Percentiles rank a stretch among this genome's conserved stretches.
These are phyloP conservation scores for Falcunculus frontatus DNA, from an alignment of 2,113 vertebrate genomes.

Conservation along the genomic window DNA sequence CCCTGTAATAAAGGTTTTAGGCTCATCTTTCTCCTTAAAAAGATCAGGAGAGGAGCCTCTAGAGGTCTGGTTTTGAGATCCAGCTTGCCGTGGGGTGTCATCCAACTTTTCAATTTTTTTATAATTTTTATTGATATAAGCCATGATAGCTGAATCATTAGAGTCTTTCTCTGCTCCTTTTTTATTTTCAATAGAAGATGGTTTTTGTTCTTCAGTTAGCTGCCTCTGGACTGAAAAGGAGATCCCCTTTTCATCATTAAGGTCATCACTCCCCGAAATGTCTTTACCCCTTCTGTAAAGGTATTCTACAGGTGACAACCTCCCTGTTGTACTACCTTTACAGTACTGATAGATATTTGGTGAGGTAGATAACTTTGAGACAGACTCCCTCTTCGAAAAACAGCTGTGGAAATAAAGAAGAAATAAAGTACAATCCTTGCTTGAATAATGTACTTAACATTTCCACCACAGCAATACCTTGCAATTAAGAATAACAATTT, in stretches of 20 bases:
- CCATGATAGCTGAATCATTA: conserved; percentile 10
- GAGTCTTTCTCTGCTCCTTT: neutral
- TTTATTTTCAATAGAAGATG: conserved; percentile 3
- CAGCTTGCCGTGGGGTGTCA: neutral
- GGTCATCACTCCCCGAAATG: neutral
- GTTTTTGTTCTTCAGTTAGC: conserved; percentile 30
- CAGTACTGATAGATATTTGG: neutral
- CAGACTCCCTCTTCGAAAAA: conserved; percentile 74
- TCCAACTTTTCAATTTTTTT: conserved; percentile 24
- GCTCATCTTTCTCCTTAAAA: conserved; percentile 27
- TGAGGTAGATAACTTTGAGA: conserved; percentile 70
- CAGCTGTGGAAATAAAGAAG: conserved; percentile 68
- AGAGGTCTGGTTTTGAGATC: conserved; percentile 29
- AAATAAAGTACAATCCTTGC: neutral
- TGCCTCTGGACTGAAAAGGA: conserved; percentile 43
- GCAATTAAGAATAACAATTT: neutral
- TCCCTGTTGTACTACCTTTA: conserved; percentile 40
- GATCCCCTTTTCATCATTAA: conserved; percentile 58
- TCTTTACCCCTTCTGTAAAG: conserved; percentile 51
- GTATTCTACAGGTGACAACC: conserved; percentile 71
- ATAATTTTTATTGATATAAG: conserved; percentile 8
- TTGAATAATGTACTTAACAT: neutral
- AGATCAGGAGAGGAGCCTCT: neutral
- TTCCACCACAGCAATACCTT: neutral
- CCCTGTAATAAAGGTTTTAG: conserved; percentile 15